Base-by-base conservation (phyloP, 2,113 vertebrate species). In the Prunella himalayana region DNA sequence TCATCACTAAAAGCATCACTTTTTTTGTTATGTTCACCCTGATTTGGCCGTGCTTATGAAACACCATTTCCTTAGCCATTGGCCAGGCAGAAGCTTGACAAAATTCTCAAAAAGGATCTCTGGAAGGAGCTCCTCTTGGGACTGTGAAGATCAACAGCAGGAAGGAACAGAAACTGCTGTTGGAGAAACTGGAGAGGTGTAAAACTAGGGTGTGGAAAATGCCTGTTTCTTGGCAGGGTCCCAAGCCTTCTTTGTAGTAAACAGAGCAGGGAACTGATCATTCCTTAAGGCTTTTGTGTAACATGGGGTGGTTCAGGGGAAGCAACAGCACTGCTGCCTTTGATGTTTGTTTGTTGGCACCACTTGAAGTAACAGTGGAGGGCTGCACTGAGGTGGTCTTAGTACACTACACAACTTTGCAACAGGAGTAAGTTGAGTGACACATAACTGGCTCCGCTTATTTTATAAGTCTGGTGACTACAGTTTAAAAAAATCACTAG, bases 101-200 rank as follows among this genome's bases (percentile, higher is more conserved):
- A 98, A 73, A 97, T 97, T 30, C 92, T 99, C 39, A 98, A 98
- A 94, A 99, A 98, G 86, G 95, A 98, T 98, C 98, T 1, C 99
- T 98, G 98, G 98, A 97, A 28, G 98, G 99, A 97, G 98, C 98
- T 18, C 98, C 98, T 6, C 94, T 99, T 65, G 98, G 98, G 94
- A 97, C 98, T 45, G 97, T 96, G 93, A 98, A 97, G 5, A 97
- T 88, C 54, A 98, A 98, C 77, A 97, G 98, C 53, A 98, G 80
- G 77, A 98, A 98, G 92, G 98, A 98, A 21, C 98, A 99, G 77
- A 98, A 98, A 82, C 63, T 90, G 17, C 97, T 98, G 10, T 82
- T 98, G 80, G 98, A 98, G 89, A 98, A 99, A 90, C 54, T 99
- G 87, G 97, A 98, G 59, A 94, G 97, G 60, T 82, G 98, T 39